Evolutionary conservation across 1,140 invertebrate species (phyloP).

Genomic region (Saccostrea cuccullata): DNA sequence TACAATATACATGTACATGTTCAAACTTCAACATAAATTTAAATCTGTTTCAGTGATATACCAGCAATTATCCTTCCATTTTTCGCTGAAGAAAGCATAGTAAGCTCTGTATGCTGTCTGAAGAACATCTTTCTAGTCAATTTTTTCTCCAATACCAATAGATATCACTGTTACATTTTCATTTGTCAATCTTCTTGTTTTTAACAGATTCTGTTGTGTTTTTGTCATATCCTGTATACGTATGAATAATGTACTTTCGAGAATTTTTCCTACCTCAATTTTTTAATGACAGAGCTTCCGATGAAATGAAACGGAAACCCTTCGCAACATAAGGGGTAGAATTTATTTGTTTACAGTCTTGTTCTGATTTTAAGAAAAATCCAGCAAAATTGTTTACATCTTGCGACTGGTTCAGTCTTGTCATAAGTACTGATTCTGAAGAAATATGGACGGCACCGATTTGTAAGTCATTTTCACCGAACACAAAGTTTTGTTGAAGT

Average conservation of each 20-base stretch:
- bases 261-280: neutral
- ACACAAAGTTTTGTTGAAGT: neutral
- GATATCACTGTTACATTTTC: neutral
- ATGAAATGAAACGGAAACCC: neutral
- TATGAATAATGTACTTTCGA: constrained; percentile 10
- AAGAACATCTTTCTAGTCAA: neutral
- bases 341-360: neutral
- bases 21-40: neutral
- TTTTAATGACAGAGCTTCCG: neutral
- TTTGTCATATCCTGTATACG: neutral
- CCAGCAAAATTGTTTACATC: neutral
- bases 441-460: neutral
- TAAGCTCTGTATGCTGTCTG: neutral
- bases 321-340: neutral
- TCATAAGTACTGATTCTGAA: neutral
- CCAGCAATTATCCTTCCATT: neutral
- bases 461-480: neutral
- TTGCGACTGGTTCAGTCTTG: neutral
- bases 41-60: neutral
- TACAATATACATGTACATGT: neutral
- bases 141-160: neutral
- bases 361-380: neutral
- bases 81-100: neutral
- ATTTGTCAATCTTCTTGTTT: neutral
- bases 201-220: neutral